Percentiles rank a stretch among this genome's conserved stretches.
Conservation (phyloP, 2,888 invertebrate genomes). For the Apodemia mormo region DNA sequence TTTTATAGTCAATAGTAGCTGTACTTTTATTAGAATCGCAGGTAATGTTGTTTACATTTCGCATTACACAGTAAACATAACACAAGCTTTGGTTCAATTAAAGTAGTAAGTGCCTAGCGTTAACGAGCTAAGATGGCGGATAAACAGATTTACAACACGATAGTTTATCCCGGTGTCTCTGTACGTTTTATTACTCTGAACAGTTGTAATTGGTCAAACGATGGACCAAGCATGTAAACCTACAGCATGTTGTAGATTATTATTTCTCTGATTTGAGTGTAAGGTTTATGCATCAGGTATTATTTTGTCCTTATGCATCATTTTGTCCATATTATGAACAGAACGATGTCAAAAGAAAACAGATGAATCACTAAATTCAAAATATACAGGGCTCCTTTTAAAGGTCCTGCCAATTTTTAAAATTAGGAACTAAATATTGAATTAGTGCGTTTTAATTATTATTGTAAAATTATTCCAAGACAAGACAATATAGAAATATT, state of each 20-base stretch:
- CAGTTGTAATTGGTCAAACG: constrained; percentile 50
- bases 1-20: background rate
- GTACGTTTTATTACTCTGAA: constrained; percentile 51
- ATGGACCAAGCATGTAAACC: background rate
- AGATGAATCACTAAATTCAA: too few relatives aligned
- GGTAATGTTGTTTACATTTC: constrained; percentile 42
- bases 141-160: constrained; percentile 44
- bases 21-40: constrained; percentile 34
- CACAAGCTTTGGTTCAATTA: constrained; percentile 19
- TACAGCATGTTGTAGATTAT: background rate
- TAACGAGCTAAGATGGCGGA: constrained; percentile 34
- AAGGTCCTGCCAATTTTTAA: too few relatives aligned
- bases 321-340: too few relatives aligned
- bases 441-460: too few relatives aligned
- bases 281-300: too few relatives aligned
- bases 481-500: too few relatives aligned
- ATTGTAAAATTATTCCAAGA: too few relatives aligned
- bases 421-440: too few relatives aligned
- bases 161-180: constrained; percentile 39
- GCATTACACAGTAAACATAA: constrained; percentile 14
- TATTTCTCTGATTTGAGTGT: too few relatives aligned
- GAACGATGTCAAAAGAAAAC: too few relatives aligned
- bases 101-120: background rate
- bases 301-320: too few relatives aligned
- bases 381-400: too few relatives aligned